Evolutionary conservation across 2,797 vertebrate genomes (phyloP), one percentile per base, ranked within the genome.

Genomic region (Tachyglossus aculeatus): DNA sequence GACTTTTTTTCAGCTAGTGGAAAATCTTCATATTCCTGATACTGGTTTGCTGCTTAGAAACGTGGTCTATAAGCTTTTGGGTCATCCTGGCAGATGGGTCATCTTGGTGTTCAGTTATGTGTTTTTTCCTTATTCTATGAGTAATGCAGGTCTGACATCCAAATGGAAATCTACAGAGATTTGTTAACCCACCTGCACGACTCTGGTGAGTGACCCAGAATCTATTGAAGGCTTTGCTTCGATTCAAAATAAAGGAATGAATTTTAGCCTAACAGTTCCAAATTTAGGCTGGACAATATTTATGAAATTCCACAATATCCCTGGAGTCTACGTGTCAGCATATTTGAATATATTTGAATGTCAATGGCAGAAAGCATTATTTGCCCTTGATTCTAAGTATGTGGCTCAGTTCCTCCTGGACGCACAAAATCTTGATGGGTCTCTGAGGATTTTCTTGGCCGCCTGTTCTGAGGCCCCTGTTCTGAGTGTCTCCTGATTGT

Each of bases 401-500:
- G 9, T 69, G 18, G 21, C 3, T 58, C 40, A 43, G 25, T 12
- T 10, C 25, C 25, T 21, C 13, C 33, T 25, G 10, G 29, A 51
- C 10, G n/a, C 48, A 51, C 13, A 5, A 10, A 31, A 12, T n/a
- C 47, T 50, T 50, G 47, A 29, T 29, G 3, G 21, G 7, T 13
- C 13, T 40, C 6, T 27, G 33, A 19, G 55, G 22, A 27, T 19
- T 69, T 34, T 43, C 32, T 14, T 22, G 16, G 37, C 51, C 32
- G n/a, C n/a, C n/a, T n/a, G 67, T 22, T 51, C 38, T 24, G 64
- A 65, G 27, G 18, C 19, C 25, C 67, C 27, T 65, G n/a, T 64
- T 56, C 59, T 41, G 15, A 21, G 21, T 22, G 16, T 16, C 6
- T 14, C 21, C 36, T 58, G 33, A 64, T 63, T 67, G 44, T 21